These are phyloP conservation scores for Noctua janthina DNA, from an alignment of 2,888 invertebrate species.

Conservation along the genomic window DNA sequence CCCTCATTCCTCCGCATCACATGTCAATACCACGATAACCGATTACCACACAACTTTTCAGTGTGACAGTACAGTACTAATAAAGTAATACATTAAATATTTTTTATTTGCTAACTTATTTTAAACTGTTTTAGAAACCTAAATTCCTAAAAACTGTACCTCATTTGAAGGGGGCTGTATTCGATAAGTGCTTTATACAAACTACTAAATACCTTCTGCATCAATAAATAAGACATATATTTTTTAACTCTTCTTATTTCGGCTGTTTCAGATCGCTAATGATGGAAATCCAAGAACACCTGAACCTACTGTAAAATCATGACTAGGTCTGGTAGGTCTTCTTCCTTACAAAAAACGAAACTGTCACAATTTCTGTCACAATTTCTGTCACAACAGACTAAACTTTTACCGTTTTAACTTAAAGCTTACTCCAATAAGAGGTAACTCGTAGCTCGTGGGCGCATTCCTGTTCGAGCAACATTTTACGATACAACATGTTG, in stretches of 20 bases:
- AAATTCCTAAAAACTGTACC: background rate
- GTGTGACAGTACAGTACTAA: no score
- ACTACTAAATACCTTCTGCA: background rate
- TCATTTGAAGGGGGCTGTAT: background rate
- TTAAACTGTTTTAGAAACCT: background rate
- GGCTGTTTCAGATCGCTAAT: background rate
- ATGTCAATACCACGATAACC: no score
- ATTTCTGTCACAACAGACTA: background rate
- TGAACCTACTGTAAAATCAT: background rate
- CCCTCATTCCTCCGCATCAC: no score
- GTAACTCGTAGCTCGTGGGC: conserved; percentile 26
- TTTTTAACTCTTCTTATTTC: background rate
- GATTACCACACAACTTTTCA: no score
- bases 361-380: background rate
- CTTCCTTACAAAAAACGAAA: background rate
- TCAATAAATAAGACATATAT: background rate
- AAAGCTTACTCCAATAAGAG: conserved; percentile 47
- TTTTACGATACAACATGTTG: conserved; percentile 59
- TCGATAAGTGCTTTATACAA: background rate
- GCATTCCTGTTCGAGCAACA: conserved; percentile 37
- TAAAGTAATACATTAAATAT: background rate
- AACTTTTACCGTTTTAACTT: conserved; percentile 17
- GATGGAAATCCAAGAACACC: background rate
- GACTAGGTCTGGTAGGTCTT: background rate
- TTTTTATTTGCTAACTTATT: background rate